A percentile compares a stretch with the other conserved stretches of the same genome.
Conservation (phyloP, 2,888 invertebrate species). For the Agonopterix arenella region DNA sequence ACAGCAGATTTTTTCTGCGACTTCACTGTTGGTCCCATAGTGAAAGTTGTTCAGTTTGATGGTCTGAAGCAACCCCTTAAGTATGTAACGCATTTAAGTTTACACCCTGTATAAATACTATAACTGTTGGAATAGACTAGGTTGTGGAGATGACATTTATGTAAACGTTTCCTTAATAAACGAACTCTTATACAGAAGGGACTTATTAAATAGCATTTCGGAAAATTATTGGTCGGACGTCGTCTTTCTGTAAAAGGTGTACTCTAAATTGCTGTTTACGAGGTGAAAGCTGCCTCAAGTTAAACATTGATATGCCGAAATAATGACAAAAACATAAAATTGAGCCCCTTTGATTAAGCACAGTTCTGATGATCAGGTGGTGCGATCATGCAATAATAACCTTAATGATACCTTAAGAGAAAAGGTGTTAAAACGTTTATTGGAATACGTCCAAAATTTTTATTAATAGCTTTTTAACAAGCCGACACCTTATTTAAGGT, state of each 20-base stretch:
- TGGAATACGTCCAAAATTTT: conserved; percentile 66
- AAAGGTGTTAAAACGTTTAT: conserved; percentile 76
- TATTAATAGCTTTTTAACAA: conserved; percentile 76
- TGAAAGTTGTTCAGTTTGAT: too few species aligned
- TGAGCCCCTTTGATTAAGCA: neutral
- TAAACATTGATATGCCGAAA: neutral
- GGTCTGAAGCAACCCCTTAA: too few species aligned
- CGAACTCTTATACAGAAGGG: too few species aligned
- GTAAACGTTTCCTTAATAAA: too few species aligned
- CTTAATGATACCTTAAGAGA: conserved; percentile 69
- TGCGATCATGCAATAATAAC: conserved; percentile 51
- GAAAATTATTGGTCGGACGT: too few species aligned
- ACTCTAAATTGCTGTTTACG: neutral
- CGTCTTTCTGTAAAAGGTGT: neutral
- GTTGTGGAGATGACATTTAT: too few species aligned
- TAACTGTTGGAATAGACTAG: too few species aligned
- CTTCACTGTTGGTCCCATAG: too few species aligned
- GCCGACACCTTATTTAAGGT: conserved; percentile 55
- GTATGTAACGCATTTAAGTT: too few species aligned
- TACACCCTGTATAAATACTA: too few species aligned
- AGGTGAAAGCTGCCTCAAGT: neutral
- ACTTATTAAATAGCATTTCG: too few species aligned
- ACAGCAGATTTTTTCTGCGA: too few species aligned
- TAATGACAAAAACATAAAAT: neutral
- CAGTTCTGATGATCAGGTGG: conserved; percentile 29